Percentiles rank a stretch among this genome's conserved stretches.
These are phyloP conservation scores for Tiphia femorata DNA, from an alignment of 2,888 invertebrate species.

Conservation along the genomic window DNA sequence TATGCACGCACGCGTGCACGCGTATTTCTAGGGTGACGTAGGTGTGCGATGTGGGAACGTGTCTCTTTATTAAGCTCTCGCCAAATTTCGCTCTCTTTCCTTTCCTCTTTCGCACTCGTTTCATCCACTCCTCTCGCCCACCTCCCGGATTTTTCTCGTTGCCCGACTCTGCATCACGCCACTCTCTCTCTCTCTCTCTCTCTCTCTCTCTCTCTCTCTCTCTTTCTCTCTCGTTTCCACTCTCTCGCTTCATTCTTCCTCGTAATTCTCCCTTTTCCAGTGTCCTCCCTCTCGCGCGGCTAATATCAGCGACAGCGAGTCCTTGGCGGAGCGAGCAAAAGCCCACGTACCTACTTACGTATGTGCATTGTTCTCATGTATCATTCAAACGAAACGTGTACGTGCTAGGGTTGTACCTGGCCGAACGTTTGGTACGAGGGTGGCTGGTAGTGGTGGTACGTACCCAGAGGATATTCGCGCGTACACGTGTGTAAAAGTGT, in stretches of 20 bases:
- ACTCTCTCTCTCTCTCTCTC: constrained; percentile 26
- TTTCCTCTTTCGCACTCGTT: constrained; percentile 2
- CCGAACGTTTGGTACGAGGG: too few species aligned
- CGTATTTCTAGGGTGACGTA: constrained; percentile 14
- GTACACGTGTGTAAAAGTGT: too few species aligned
- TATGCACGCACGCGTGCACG: constrained; percentile 1
- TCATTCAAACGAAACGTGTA: constrained; percentile 12
- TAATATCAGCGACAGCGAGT: constrained; percentile 17
- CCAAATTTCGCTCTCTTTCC: constrained; percentile 28
- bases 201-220: background rate
- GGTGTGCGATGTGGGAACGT: constrained; percentile 28
- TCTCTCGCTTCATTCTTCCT: constrained; percentile 8
- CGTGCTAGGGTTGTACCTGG: background rate
- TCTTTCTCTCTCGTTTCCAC: background rate
- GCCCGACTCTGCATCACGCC: background rate
- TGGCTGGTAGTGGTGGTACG: too few species aligned
- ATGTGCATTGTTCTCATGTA: constrained; percentile 20
- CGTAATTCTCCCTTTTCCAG: background rate
- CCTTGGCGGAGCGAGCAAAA: constrained; percentile 17
- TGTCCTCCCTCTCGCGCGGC: constrained; percentile 19
- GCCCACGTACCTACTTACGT: constrained; percentile 20
- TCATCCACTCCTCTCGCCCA: background rate
- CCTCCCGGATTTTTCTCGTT: background rate
- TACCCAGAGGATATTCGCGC: too few species aligned
- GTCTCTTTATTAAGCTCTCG: constrained; percentile 43